Evolutionary conservation across 2,888 invertebrate genomes (phyloP), one percentile per base, ranked within the genome.

Genomic region (Lysandra coridon): DNA sequence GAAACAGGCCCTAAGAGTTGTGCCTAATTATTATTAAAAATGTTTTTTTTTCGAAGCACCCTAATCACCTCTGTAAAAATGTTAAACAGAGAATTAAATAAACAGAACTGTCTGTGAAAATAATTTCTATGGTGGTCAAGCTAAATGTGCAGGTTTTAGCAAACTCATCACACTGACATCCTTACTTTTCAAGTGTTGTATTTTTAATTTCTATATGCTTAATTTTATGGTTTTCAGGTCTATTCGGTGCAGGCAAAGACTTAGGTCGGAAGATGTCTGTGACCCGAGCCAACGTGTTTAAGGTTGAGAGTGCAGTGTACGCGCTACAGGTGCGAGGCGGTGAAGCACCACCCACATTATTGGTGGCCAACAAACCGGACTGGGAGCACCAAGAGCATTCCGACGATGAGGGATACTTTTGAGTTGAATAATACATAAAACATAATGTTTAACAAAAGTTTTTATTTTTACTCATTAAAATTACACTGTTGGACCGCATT

Each of bases 271-370:
- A 98, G 90, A 90, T 97, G 77, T 92, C 94, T 64, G 96, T 96
- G 0, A 95, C 98, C 78, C 96, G 96, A 69, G 96, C 97, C 84
- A 98, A 98, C 87, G 95, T 98, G 73, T 85, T 95, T 1, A 98
- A 98, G 92, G 97, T 98, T 85, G 98, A 98, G 88, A 95, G 96
- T 82, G 97, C 98, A 0, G 97, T 97, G 86, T 98, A 98, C 85
- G 97, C 97, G 12, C 95, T 98, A 33, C 96, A 96, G 83, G 96
- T 98, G 1, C 95, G 98, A 44, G 97, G 98, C 0, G 96, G 97
- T 0, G 98, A 98, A 89, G 96, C 98, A 53, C 97, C 97, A 0
- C 96, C 96, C 80, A 95, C 86, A 0, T 84, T 91, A 57, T 81
- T 90, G 78, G 80, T 89, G 57, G 80, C 86, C 4, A 84, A 86